Base-by-base conservation (phyloP, 2,888 invertebrate species). In the Elgonia sp. region DNA sequence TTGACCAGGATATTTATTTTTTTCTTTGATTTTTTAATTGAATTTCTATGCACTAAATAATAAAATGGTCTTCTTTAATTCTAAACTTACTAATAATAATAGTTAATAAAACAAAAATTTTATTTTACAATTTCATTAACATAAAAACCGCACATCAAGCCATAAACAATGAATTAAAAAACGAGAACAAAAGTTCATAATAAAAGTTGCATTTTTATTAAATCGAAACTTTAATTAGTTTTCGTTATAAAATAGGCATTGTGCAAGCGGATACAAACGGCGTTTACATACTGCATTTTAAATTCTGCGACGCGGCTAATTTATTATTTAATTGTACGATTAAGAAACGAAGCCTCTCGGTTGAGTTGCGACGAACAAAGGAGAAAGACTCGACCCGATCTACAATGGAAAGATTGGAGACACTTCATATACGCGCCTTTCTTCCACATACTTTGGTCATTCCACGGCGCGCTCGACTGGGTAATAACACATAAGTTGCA, bases 391-490 rank as follows among this genome's bases (percentile, higher is more conserved):
- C 60, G 86, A 75, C 91, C 88, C 89, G 87, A 85, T 82, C 86
- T 91, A 92, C 92, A 92, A 93, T 93, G 91, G 91, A 92, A 93
- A 92, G 92, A 93, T 93, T 92, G 93, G 92, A 92, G 92, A 92
- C 91, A 92, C 91, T 92, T 92, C 89, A 91, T 91, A 91, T 90
- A 91, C 90, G 91, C 92, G 90, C 92, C 92, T 92, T 92, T 92
- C 92, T 92, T 92, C 91, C 91, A 92, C 91, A 91, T 89, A 89
- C 86, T 89, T 89, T 83, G 84, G 85, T 86, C 89, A 88, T 89
- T 88, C 90, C 87, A 80, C 70, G 50, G 73, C 75, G 82, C 83
- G 85, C 89, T 83, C 83, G 88, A 73, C 83, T 89, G 84, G 72
- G 85, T 86, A 86, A 88, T 85, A 87, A 86, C 86, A 60, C 88